phyloP scores from a whole-genome alignment of 2,113 vertebrate genomes.

The Panthera uncia region DNA sequence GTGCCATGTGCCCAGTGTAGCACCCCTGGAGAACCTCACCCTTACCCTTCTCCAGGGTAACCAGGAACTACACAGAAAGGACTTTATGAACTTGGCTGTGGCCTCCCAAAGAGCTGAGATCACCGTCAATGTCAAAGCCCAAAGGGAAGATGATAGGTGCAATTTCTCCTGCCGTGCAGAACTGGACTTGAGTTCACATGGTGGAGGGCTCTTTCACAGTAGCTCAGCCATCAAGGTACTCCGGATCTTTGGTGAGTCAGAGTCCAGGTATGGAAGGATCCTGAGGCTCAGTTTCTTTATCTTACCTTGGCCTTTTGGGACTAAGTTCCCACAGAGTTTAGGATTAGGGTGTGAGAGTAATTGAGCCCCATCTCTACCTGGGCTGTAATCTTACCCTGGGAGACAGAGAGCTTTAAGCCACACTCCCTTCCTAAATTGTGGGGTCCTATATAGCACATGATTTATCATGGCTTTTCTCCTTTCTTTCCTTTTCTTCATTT shows the following conservation, averaged over 20 bases:
- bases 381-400: not conserved
- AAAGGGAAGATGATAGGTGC: slow-evolving; percentile 49
- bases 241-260: slow-evolving; percentile 70
- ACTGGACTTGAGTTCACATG: slow-evolving; percentile 52
- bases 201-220: slow-evolving; percentile 27
- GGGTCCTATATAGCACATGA: not conserved
- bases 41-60: slow-evolving; percentile 65
- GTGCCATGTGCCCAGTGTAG: slow-evolving; percentile 63
- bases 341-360: not conserved
- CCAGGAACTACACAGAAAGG: slow-evolving; percentile 42
- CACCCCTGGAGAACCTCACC: slow-evolving; percentile 65
- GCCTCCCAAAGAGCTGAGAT: slow-evolving; percentile 48
- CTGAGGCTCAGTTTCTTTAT: not conserved
- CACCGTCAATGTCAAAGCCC: slow-evolving; percentile 50
- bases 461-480: not conserved
- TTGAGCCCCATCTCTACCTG: not conserved
- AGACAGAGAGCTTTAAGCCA: not conserved
- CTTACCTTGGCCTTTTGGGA: not conserved
- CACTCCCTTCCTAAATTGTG: not conserved
- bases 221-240: slow-evolving; percentile 35
- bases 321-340: not conserved
- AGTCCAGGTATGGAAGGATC: not conserved
- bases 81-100: slow-evolving; percentile 42
- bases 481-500: not conserved
- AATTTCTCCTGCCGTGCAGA: slow-evolving; percentile 63